Evolutionary conservation across 1,140 invertebrate species (phyloP).

Genomic region (Mylabris phalerata): DNA sequence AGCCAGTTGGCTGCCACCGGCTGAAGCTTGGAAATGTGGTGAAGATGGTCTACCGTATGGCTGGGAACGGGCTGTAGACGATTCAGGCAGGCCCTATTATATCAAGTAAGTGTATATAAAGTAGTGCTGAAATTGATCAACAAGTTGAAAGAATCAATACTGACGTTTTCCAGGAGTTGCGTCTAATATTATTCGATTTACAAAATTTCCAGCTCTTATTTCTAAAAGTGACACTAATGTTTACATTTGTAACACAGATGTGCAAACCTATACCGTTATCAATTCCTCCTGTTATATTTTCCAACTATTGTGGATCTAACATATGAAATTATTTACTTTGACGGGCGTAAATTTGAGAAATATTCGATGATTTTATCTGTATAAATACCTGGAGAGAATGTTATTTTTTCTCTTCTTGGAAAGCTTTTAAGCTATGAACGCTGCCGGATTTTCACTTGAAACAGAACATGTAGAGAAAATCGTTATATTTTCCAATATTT

Average conservation of each 20-base stretch:
- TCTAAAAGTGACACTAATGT: neutral
- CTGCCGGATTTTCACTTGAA: too few species aligned
- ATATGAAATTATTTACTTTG: too few species aligned
- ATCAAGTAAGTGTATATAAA: slow-evolving; percentile 70
- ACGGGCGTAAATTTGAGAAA: too few species aligned
- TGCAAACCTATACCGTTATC: neutral
- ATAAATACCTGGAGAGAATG: too few species aligned
- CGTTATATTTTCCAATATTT: too few species aligned
- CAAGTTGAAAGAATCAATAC: too few species aligned
- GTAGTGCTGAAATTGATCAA: too few species aligned
- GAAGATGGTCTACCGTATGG: slow-evolving; percentile 68
- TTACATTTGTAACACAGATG: neutral
- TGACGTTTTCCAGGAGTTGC: neutral
- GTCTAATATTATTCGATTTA: neutral
- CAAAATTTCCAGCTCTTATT: neutral
- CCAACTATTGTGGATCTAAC: too few species aligned
- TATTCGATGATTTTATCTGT: too few species aligned
- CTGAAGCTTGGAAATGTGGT: slow-evolving; percentile 64
- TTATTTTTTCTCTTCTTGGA: too few species aligned
- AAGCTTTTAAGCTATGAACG: too few species aligned
- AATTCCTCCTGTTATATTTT: neutral
- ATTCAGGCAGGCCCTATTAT: slow-evolving; percentile 73
- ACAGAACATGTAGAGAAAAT: too few species aligned
- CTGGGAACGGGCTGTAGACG: slow-evolving; percentile 79
- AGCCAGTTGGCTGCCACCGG: slow-evolving; percentile 77